phyloP scores from a whole-genome alignment of 2,888 invertebrate genomes.

The Mythimna albipuncta region DNA sequence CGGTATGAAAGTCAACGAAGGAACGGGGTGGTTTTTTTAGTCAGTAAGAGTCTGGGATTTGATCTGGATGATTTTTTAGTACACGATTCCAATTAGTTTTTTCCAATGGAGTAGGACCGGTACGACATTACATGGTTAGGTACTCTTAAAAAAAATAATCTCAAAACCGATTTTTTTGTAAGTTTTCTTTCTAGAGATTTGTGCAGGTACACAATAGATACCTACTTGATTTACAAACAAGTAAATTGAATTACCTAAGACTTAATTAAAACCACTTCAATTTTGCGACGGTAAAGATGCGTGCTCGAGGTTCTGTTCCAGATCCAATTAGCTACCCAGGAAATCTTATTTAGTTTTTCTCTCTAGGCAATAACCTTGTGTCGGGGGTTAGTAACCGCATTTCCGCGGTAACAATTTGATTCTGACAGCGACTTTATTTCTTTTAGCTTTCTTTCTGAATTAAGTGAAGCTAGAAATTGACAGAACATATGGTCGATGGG shows the following conservation, averaged over 20 bases:
- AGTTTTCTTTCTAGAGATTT: too few species aligned
- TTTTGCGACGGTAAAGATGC: slow-evolving; percentile 13
- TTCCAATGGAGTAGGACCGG: too few species aligned
- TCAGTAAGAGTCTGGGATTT: too few species aligned
- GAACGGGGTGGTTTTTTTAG: too few species aligned
- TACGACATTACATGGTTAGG: too few species aligned
- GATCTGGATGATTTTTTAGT: too few species aligned
- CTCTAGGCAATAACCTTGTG: neutral
- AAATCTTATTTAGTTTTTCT: slow-evolving; percentile 16
- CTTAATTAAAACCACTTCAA: slow-evolving; percentile 15
- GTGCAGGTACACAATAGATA: too few species aligned
- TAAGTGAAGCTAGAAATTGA: neutral
- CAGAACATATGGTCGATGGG: too few species aligned
- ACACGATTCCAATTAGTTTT: too few species aligned
- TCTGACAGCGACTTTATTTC: neutral
- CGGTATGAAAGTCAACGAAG: too few species aligned
- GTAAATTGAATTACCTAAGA: neutral
- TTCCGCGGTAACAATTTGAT: neutral
- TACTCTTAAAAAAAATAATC: too few species aligned
- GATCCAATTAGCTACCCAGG: slow-evolving; percentile 19
- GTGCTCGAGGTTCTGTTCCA: slow-evolving; percentile 25
- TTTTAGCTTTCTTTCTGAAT: neutral
- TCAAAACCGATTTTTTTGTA: too few species aligned
- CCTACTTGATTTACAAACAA: neutral
- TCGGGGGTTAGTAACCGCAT: neutral